Conservation (phyloP, 2,888 invertebrate species). For the Phrixothrix hirtus region DNA sequence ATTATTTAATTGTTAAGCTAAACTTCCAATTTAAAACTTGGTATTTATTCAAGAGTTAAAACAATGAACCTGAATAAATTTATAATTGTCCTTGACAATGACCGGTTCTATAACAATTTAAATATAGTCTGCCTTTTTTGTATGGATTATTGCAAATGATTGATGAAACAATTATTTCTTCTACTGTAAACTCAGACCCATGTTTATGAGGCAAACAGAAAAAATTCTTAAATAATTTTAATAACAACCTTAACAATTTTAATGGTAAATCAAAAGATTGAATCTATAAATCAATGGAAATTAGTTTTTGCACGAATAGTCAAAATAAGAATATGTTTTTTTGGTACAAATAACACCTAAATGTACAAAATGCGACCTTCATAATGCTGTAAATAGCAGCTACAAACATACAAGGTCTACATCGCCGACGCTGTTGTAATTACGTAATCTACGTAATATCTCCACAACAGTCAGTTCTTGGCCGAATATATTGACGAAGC, state of each 20-base stretch:
- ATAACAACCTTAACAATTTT: too few species aligned
- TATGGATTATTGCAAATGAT: too few species aligned
- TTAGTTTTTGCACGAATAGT: neutral
- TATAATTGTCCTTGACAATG: neutral
- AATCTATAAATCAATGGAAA: neutral
- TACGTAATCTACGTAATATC: slow-evolving; percentile 28
- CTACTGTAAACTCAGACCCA: too few species aligned
- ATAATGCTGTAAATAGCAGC: slow-evolving; percentile 14
- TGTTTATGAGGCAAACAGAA: too few species aligned
- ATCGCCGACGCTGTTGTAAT: slow-evolving; percentile 31
- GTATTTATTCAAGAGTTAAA: too few species aligned
- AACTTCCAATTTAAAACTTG: too few species aligned
- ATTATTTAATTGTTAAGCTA: too few species aligned
- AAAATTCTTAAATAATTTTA: too few species aligned
- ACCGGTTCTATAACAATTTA: neutral
- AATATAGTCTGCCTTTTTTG: too few species aligned
- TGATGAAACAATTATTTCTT: too few species aligned
- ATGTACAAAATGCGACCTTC: slow-evolving; percentile 12
- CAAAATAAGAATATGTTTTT: neutral
- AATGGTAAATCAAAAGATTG: too few species aligned
- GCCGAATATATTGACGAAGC: slow-evolving; percentile 33
- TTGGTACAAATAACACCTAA: neutral
- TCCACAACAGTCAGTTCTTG: slow-evolving; percentile 25
- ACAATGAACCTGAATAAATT: too few species aligned
- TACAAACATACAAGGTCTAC: slow-evolving; percentile 25